Evolutionary conservation across 2,888 invertebrate species (phyloP), one percentile per base, ranked within the genome.

Genomic region (Cordilura impudica): DNA sequence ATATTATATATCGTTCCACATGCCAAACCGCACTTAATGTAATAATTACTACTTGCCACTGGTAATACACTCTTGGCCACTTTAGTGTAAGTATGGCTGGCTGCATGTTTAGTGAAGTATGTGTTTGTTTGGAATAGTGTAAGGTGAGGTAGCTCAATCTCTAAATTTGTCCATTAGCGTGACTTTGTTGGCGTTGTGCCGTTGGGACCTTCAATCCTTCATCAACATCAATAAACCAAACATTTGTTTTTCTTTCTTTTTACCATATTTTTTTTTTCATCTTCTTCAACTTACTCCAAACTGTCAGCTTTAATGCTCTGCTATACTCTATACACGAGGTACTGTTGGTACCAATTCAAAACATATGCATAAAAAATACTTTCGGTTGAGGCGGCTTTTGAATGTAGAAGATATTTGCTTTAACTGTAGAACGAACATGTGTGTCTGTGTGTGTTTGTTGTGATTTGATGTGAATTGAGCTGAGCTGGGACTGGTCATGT

Each of bases 1-100:
- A 61, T 72, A 72, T 49, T 75, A 69, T 74, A 77, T 54, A 80
- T 70, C 73, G 75, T 76, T 80, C 69, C 81, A 77, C 81, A 82
- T 80, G 81, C 81, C 82, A 83, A 85, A 84, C 87, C 86, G 85
- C 85, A 87, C 86, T 86, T 88, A 87, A 88, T 87, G 87, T 85
- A 85, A 88, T 87, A 87, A 87, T 87, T 87, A 88, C 85, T 87
- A 86, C 85, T 87, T 87, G 87, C 87, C 87, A 87, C 87, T 84
- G 87, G 85, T 86, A 86, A 87, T 87, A 86, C 86, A 85, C 86
- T 84, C 83, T 81, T 83, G 65, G 43, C 63, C 78, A 80, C 77
- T 74, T 77, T 73, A 54, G 63, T 21, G 56, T 19, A 70, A 76
- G 23, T 51, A 21, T 23, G 14, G 12, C 7, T 23, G 21, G n/a